Conservation (phyloP, 2,797 vertebrate genomes). For the Chaenodraco wilsoni region DNA sequence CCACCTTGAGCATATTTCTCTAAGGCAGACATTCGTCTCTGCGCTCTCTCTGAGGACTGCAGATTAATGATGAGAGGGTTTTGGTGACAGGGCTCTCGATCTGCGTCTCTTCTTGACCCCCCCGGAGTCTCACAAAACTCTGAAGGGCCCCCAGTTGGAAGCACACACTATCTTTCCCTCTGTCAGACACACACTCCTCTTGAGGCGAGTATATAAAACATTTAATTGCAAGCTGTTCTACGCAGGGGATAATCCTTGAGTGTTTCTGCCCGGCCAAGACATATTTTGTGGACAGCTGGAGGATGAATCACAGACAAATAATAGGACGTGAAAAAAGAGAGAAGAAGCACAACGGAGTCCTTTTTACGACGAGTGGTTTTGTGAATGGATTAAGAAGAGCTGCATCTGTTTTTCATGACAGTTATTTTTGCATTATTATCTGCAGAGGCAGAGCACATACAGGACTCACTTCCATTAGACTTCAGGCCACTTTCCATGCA, state of each 20-base stretch:
- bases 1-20: conserved; percentile 19
- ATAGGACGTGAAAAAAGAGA: conserved; percentile 32
- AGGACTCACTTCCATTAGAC: conserved; percentile 43
- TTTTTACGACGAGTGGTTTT: conserved; percentile 33
- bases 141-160: conserved; percentile 48
- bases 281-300: conserved; percentile 74
- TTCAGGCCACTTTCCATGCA: conserved; percentile 47
- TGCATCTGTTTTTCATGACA: conserved; percentile 37
- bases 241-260: conserved; percentile 61
- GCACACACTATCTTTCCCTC: conserved; percentile 25
- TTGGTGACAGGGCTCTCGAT: conserved; percentile 54
- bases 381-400: conserved; percentile 30
- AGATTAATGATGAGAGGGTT: conserved; percentile 58
- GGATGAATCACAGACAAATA: conserved; percentile 68
- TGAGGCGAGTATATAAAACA: conserved; percentile 69
- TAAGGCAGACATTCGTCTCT: conserved; percentile 24
- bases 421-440: conserved; percentile 36
- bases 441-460: conserved; percentile 14
- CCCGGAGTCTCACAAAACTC: conserved; percentile 66
- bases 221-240: conserved; percentile 64
- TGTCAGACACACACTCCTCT: conserved; percentile 56
- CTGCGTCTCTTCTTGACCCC: conserved; percentile 51
- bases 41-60: conserved; percentile 32
- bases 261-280: conserved; percentile 52
- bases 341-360: conserved; percentile 18